phyloP scores from a whole-genome alignment of 2,113 vertebrate genomes.

The Anhinga rufa region DNA sequence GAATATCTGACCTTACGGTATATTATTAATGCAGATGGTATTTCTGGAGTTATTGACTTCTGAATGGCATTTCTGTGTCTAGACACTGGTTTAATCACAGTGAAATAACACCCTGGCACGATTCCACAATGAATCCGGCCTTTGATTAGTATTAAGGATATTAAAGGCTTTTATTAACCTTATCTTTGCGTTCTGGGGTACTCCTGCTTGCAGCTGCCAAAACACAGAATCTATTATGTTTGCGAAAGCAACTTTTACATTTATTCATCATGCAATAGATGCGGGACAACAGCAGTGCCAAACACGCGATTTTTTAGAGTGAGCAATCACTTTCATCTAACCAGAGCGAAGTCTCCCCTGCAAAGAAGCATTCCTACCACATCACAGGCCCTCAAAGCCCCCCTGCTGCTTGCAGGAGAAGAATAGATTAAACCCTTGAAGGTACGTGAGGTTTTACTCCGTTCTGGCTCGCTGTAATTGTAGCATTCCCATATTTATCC shows the following conservation, averaged over 20 bases:
- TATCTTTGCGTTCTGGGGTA: not conserved
- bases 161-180: constrained; percentile 24
- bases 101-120: constrained; percentile 26
- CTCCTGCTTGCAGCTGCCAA: not conserved
- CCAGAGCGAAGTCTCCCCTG: not conserved
- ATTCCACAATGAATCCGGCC: constrained; percentile 5
- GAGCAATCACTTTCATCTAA: not conserved
- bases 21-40: constrained; percentile 26
- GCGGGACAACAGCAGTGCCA: not conserved
- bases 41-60: constrained; percentile 34
- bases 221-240: not conserved
- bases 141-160: constrained; percentile 48
- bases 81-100: constrained; percentile 44
- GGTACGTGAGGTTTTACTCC: not conserved
- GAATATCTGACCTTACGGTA: not conserved
- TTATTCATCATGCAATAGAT: not conserved
- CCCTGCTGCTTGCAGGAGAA: not conserved
- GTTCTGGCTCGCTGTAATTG: accelerated
- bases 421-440: not conserved
- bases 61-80: constrained; percentile 35
- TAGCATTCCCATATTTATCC: not conserved
- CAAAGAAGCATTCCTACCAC: not conserved
- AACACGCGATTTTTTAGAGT: accelerated
- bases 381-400: not conserved
- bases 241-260: not conserved